phyloP scores from a whole-genome alignment of 2,797 vertebrate genomes.

The Gymnodraco acuticeps region DNA sequence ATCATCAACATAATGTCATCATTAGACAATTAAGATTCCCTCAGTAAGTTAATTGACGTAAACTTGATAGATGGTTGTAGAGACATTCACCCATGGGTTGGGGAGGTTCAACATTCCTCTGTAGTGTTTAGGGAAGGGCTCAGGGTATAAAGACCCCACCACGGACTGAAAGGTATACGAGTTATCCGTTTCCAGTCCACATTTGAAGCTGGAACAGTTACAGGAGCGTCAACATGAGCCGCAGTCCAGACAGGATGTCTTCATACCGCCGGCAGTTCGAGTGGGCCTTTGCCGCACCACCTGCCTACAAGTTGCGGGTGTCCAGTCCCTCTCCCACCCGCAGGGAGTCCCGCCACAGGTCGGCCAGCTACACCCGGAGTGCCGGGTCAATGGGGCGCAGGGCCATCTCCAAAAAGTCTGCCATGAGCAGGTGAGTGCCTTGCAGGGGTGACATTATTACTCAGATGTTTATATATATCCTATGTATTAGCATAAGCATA shows the following conservation, averaged over 20 bases:
- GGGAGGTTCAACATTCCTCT: slow-evolving; percentile 83
- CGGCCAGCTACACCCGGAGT: slow-evolving; percentile 76
- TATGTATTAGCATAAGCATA: not conserved
- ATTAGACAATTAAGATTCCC: slow-evolving; percentile 29
- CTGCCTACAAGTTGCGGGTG: slow-evolving; percentile 64
- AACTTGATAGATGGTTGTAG: slow-evolving; percentile 78
- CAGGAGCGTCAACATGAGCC: slow-evolving; percentile 76
- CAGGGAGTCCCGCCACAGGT: slow-evolving; percentile 71
- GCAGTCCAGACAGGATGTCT: slow-evolving; percentile 85
- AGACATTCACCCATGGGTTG: slow-evolving; percentile 61
- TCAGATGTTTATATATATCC: too few relatives aligned
- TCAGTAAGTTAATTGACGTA: slow-evolving; percentile 70
- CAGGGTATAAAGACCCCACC: slow-evolving; percentile 72
- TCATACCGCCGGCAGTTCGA: slow-evolving; percentile 86
- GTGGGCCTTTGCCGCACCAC: slow-evolving; percentile 41
- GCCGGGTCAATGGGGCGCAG: slow-evolving; percentile 62
- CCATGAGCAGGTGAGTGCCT: slow-evolving; percentile 75
- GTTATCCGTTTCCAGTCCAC: slow-evolving; percentile 18
- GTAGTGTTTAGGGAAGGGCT: slow-evolving; percentile 55
- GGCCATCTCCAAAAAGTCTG: slow-evolving; percentile 67
- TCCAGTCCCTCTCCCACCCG: slow-evolving; percentile 82
- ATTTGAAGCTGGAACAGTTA: slow-evolving; percentile 31
- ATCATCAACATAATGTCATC: not conserved
- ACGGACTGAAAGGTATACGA: slow-evolving; percentile 12
- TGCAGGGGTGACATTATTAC: too few relatives aligned